Percentiles rank a stretch among this genome's conserved stretches.
phyloP scores from a whole-genome alignment of 2,888 invertebrate genomes.

The Epinotia ramella region DNA sequence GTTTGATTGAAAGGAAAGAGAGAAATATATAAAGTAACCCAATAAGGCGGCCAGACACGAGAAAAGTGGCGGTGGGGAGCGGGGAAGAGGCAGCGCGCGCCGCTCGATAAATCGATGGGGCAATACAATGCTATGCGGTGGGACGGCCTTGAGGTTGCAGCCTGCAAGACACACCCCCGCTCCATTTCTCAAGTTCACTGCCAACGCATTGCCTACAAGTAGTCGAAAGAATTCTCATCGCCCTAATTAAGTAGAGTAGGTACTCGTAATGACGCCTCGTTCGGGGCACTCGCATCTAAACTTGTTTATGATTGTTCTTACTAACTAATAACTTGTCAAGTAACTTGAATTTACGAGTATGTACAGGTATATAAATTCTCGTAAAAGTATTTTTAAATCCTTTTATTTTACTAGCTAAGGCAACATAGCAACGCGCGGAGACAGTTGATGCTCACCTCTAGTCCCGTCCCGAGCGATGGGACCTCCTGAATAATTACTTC shows the following conservation, averaged over 20 bases:
- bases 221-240: constrained; percentile 50
- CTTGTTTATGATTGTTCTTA: background rate
- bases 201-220: constrained; percentile 65
- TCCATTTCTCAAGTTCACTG: constrained; percentile 80
- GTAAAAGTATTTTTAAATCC: background rate
- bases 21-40: constrained; percentile 51
- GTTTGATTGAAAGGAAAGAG: constrained; percentile 45
- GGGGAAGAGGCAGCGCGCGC: constrained; percentile 76
- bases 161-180: constrained; percentile 81
- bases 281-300: background rate
- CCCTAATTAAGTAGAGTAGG: background rate
- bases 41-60: constrained; percentile 58
- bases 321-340: background rate
- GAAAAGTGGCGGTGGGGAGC: constrained; percentile 60
- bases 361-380: background rate
- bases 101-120: constrained; percentile 83
- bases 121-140: constrained; percentile 77
- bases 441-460: constrained; percentile 15
- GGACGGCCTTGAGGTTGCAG: constrained; percentile 79
- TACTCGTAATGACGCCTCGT: background rate
- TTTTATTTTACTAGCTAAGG: background rate
- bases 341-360: background rate
- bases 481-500: constrained; percentile 43
- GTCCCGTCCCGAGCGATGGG: constrained; percentile 36
- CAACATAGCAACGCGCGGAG: constrained; percentile 18